These are phyloP conservation scores for Rhaphigaster nebulosa DNA, from an alignment of 2,888 invertebrate species.

Conservation along the genomic window DNA sequence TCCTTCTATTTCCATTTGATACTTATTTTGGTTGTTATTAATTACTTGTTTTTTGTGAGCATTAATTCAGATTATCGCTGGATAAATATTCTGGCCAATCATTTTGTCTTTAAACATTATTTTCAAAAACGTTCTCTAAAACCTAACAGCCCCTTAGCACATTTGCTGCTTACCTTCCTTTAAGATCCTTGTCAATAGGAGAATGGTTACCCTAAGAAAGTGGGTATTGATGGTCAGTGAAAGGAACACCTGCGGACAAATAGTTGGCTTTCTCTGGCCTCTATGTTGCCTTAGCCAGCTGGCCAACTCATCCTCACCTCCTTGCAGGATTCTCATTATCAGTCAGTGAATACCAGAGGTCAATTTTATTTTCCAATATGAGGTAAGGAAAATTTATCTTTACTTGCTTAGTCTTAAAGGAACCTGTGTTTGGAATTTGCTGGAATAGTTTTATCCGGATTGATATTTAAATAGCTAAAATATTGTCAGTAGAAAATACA, in stretches of 20 bases:
- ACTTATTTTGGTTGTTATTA: too few relatives aligned
- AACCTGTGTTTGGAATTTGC: neutral
- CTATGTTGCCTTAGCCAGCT: neutral
- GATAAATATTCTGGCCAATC: neutral
- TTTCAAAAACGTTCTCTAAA: neutral
- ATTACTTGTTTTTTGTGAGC: neutral
- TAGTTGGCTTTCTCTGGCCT: conserved; percentile 43
- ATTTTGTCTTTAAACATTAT: neutral
- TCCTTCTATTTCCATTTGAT: too few relatives aligned
- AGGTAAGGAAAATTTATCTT: too few relatives aligned
- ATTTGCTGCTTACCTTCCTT: neutral
- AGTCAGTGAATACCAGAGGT: neutral
- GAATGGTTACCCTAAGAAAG: conserved; percentile 32
- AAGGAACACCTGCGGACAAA: conserved; percentile 38
- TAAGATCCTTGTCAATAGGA: neutral
- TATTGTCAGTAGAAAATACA: too few relatives aligned
- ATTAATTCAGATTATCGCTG: neutral
- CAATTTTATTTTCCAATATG: neutral
- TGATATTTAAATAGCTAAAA: too few relatives aligned
- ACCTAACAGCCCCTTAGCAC: neutral
- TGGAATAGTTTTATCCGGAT: neutral
- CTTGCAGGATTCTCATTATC: neutral
- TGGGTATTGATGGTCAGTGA: conserved; percentile 21
- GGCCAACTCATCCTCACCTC: neutral
- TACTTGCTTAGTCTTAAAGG: neutral